These are phyloP conservation scores for Artibeus jamaicensis DNA, from an alignment of 2,797 vertebrate species.

Conservation along the genomic window DNA sequence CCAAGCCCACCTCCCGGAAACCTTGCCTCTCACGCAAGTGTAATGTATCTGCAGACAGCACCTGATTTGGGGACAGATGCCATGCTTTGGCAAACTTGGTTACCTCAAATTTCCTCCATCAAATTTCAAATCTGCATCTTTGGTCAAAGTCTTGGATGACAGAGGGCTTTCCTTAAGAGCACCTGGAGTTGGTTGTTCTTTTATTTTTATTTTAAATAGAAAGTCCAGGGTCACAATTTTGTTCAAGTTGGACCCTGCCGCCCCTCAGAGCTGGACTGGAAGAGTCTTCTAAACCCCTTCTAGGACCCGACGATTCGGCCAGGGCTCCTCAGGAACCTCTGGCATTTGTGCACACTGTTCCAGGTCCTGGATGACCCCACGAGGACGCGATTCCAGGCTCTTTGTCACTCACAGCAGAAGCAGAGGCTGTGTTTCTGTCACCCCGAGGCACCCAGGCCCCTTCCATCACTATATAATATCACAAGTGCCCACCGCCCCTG, in stretches of 20 bases:
- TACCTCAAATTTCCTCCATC: neutral
- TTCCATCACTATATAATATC: accelerated
- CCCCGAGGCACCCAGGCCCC: neutral
- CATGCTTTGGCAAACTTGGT: neutral
- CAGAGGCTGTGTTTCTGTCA: neutral
- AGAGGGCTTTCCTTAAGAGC: neutral
- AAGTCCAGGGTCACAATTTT: neutral
- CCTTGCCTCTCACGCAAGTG: neutral
- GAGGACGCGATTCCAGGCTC: neutral
- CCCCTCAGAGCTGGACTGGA: neutral
- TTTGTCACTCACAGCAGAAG: neutral
- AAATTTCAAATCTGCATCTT: neutral
- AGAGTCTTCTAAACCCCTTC: neutral
- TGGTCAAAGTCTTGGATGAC: neutral
- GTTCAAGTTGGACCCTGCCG: neutral
- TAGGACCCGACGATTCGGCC: neutral
- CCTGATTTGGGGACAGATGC: neutral
- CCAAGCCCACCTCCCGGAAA: neutral
- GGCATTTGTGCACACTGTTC: no score
- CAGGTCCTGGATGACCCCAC: accelerated
- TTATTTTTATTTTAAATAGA: neutral
- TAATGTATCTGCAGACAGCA: neutral
- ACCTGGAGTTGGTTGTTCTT: neutral
- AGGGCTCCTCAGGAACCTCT: neutral
- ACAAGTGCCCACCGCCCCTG: neutral